phyloP scores from a whole-genome alignment of 2,888 invertebrate species.

The Ormyrus rosae region DNA sequence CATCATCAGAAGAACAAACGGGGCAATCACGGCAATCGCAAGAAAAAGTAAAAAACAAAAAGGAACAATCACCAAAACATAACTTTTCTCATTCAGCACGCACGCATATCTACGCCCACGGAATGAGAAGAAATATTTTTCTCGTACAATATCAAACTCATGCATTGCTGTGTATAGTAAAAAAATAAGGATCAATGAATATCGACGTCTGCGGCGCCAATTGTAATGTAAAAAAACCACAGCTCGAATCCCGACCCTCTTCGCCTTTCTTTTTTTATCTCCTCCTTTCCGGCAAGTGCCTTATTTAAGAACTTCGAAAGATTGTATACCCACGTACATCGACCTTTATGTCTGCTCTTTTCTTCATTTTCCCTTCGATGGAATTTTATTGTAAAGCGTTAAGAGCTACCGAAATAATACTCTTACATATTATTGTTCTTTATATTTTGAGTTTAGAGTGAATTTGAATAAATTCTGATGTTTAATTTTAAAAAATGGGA shows the following conservation, averaged over 20 bases:
- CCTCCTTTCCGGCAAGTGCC: conserved; percentile 7
- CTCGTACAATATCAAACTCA: not conserved
- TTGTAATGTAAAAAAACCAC: conserved; percentile 10
- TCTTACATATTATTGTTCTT: too few relatives aligned
- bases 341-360: not conserved
- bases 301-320: conserved; percentile 24
- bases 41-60: conserved; percentile 60
- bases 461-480: too few relatives aligned
- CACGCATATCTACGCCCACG: not conserved
- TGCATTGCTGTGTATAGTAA: not conserved
- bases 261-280: not conserved
- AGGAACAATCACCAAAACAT: not conserved
- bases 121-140: not conserved
- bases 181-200: not conserved
- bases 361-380: not conserved
- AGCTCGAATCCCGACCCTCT: conserved; percentile 2
- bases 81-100: not conserved
- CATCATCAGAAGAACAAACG: conserved; percentile 57
- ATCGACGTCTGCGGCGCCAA: not conserved
- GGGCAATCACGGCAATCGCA: conserved; percentile 60
- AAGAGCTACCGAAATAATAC: not conserved
- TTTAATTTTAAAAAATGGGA: too few relatives aligned
- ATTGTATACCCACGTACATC: not conserved
- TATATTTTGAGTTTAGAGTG: too few relatives aligned
- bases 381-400: conserved; percentile 3